Base-by-base conservation (phyloP, 2,113 vertebrate species). In the Leptobrachium ailaonicum region DNA sequence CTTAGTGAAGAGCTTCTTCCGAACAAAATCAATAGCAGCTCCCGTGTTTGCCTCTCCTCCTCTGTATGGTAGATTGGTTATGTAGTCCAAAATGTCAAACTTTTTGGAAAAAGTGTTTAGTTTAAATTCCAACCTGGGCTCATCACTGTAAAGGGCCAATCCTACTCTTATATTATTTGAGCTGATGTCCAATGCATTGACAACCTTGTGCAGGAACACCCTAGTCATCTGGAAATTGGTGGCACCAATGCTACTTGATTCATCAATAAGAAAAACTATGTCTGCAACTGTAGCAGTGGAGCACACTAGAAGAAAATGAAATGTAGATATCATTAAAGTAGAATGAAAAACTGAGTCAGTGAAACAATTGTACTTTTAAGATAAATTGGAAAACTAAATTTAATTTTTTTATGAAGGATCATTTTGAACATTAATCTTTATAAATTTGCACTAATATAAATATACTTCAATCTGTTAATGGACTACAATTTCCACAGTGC, bases 181-280 rank as follows among this genome's bases (percentile, higher is more conserved):
- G 1, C 56, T 42, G 14, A 94, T 75, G 0, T 88, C 83, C 9
- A 97, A 84, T 8, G 89, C 88, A 3, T 76, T 84, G 41, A 96
- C 73, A 0, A 93, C 82, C 0, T 88, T 90, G 80, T 91, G 84
- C 12, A 96, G 87, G 84, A 97, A 95, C 0, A 6, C 10, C 6
- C 93, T 87, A 0, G 94, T 83, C 69, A 90, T 87, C 5, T 89
- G 86, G 82, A 95, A 95, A 66, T 85, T 87, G 2, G 45, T 45
- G 77, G 91, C 45, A 74, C 84, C 85, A 1, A 85, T 90, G 56
- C 88, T 91, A 71, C 86, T 87, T 0, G 94, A 95, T 43, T 93
- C 90, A 32, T 96, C 95, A 56, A 95, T 83, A 11, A 96, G 90
- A 83, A 96, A 96, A 1, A 94, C 94, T 2, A 94, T 83, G 83